Evolutionary conservation across 2,113 vertebrate genomes (phyloP).

Genomic region (Haplochromis burtoni): DNA sequence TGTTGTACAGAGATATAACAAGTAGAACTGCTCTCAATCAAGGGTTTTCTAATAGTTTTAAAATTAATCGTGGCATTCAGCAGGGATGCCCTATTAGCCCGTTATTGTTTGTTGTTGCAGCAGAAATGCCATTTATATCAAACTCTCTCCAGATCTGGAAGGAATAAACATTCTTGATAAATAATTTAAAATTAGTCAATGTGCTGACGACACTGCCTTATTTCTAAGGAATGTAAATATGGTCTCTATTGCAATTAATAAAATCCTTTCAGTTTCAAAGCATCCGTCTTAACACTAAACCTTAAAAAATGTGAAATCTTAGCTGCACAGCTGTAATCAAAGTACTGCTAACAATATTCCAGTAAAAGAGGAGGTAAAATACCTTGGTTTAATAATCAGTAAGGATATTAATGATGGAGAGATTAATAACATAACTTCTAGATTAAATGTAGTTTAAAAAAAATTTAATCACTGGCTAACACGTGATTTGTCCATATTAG

Average conservation of each 20-base stretch:
- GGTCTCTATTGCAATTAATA: rapidly evolving
- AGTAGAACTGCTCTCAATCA: rapidly evolving
- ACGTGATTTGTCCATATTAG: rapidly evolving
- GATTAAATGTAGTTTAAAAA: not conserved
- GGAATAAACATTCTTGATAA: rapidly evolving
- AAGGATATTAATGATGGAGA: rapidly evolving
- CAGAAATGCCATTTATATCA: not conserved
- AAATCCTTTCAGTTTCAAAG: not conserved
- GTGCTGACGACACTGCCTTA: rapidly evolving
- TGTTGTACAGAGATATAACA: not conserved
- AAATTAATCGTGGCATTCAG: not conserved
- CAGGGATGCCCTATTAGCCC: rapidly evolving
- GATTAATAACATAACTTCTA: rapidly evolving
- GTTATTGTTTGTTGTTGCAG: not conserved
- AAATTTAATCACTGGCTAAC: not conserved
- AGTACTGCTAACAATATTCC: rapidly evolving
- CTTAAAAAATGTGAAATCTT: not conserved
- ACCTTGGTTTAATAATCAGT: not conserved
- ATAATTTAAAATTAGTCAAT: not conserved
- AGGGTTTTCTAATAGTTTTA: not conserved
- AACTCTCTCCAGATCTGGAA: rapidly evolving
- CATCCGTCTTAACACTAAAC: rapidly evolving
- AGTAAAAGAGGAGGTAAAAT: rapidly evolving
- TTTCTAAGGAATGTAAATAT: rapidly evolving
- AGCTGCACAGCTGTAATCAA: not conserved